Base-by-base conservation (phyloP, 2,113 vertebrate species). In the Stigmatopora argus region DNA sequence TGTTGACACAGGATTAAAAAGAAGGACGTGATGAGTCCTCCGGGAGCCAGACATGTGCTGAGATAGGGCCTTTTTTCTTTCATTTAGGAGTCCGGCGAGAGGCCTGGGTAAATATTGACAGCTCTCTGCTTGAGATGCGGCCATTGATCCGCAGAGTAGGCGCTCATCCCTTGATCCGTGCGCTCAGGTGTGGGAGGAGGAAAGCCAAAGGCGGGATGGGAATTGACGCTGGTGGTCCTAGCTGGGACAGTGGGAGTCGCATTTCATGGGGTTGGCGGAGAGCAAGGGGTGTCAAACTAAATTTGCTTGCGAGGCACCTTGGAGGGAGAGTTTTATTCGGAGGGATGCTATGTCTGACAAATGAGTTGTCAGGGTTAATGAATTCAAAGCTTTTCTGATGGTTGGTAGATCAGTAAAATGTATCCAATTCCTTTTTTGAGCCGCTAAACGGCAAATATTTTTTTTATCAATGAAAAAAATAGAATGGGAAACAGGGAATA, bases 41-140 rank as follows among this genome's bases (percentile, higher is more conserved):
- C 51, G 71, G 86, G 80, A 80, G 62, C 60, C 78, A 82, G 86
- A 78, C 81, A 84, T 88, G 90, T 87, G 85, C 89, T 86, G 85
- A 89, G 89, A 90, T 83, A 80, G 86, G 69, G 78, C 76, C 73
- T 85, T 89, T 85, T 83, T 79, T 31, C 41, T 78, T 72, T 71
- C 75, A 73, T 89, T 88, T 84, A 86, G 88, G 83, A 85, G 84
- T 85, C 78, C 72, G 46, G 74, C 86, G 82, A 77, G 90, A 85
- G 83, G 83, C 77, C 72, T 85, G 81, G 89, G 86, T 88, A 89
- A 90, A 87, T 88, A 92, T 90, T 91, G 73, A 75, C 70, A 61
- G 80, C 75, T 19, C 65, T 51, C 77, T 83, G 83, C 77, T 78
- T 86, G 80, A 89, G 82, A 83, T 88, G 78, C 21, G 1, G 74